A percentile compares a stretch with the other conserved stretches of the same genome.
Conservation (phyloP, 2,888 invertebrate genomes). For the Matsumyia berberina region DNA sequence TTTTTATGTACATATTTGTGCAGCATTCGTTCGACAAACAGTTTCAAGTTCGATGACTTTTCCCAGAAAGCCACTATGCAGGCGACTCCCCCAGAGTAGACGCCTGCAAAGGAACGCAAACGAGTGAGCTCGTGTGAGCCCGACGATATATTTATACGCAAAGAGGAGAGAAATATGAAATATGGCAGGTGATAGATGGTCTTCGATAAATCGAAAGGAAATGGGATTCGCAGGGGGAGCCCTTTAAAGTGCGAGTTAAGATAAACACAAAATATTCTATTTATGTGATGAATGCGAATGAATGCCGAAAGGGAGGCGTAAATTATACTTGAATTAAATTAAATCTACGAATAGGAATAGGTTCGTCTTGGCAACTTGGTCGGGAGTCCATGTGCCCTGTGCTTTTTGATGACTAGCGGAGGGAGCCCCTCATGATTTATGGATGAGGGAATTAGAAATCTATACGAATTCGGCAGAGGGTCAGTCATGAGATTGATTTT, state of each 20-base stretch:
- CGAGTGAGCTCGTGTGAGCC: too few relatives aligned
- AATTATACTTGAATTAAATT: constrained; percentile 28
- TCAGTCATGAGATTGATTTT: background rate
- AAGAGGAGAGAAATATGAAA: constrained; percentile 33
- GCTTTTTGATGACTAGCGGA: background rate
- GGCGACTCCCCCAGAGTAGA: background rate
- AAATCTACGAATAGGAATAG: constrained; percentile 31
- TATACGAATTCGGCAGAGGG: background rate
- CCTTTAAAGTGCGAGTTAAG: constrained; percentile 38
- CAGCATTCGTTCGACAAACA: constrained; percentile 32
- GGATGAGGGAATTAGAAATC: constrained; percentile 30
- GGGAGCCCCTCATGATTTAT: constrained; percentile 25
- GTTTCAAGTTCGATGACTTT: constrained; percentile 25
- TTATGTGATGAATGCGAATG: constrained; percentile 17
- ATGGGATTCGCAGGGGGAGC: constrained; percentile 23
- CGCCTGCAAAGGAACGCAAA: too few relatives aligned
- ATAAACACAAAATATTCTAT: constrained; percentile 47
- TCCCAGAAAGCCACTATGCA: constrained; percentile 18
- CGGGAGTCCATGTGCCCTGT: too few relatives aligned
- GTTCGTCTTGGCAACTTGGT: background rate
- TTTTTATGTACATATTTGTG: constrained; percentile 31
- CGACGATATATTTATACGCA: constrained; percentile 32
- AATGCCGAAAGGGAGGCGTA: background rate
- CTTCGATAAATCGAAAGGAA: constrained; percentile 57
- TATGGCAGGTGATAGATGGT: constrained; percentile 59